Base-by-base conservation (phyloP, 2,888 invertebrate genomes). In the Boloria euphrosyne region DNA sequence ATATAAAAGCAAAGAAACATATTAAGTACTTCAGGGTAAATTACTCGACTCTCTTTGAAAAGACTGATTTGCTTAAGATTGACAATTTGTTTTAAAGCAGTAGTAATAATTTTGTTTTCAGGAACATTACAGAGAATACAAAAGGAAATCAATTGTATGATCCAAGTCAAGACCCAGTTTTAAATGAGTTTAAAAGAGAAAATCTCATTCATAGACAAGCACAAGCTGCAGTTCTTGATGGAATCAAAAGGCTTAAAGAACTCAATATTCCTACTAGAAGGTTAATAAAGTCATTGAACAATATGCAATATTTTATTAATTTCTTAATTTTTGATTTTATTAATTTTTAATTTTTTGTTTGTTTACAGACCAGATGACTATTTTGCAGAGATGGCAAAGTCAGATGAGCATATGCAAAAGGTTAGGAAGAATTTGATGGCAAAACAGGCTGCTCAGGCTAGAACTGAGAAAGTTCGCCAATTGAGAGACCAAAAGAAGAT, bases 371-470 rank as follows among this genome's bases (percentile, higher is more conserved):
- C 99, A 0, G 97, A 97, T 65, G 99, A 99, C 86, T 99, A 98
- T 85, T 99, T 98, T 89, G 99, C 99, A 0, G 98, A 99, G 93
- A 99, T 99, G 99, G 98, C 98, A 0, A 99, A 99, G 86, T 94
- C 97, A 14, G 99, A 99, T 88, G 95, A 94, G 44, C 99, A 99
- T 79, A 99, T 99, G 99, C 98, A 98, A 79, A 98, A 98, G 88
- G 95, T 98, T 0, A 94, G 98, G 57, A 94, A 96, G 79, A 96
- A 95, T 78, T 85, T 98, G 38, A 93, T 97, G 90, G 94, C 96
- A 27, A 97, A 97, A 80, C 97, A 99, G 80, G 94, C 95, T 14
- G 95, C 96, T 14, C 96, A 97, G 74, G 97, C 98, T 62, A 94
- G 96, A 73, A 96, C 96, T 0, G 99, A 99, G 82, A 96, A 98